phyloP scores from a whole-genome alignment of 2,113 vertebrate genomes.

The Struthidea cinerea region DNA sequence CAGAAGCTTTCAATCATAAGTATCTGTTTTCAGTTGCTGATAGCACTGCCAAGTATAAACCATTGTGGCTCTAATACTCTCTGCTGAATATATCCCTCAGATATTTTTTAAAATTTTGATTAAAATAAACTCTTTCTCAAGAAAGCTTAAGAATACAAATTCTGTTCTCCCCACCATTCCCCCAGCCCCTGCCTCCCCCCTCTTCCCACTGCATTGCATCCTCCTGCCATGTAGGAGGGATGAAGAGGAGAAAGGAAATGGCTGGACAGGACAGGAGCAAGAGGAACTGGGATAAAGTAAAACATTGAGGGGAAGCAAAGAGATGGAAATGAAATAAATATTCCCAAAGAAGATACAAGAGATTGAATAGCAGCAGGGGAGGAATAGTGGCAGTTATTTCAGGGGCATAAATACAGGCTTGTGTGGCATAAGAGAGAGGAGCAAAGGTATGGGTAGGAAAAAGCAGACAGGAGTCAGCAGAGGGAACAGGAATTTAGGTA shows the following conservation, averaged over 20 bases:
- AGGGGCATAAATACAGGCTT: rapidly evolving
- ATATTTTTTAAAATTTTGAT: not conserved
- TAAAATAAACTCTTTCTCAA: not conserved
- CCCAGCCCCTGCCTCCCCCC: rapidly evolving
- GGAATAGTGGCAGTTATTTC: not conserved
- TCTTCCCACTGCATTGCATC: not conserved
- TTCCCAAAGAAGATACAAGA: not conserved
- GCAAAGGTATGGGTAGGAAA: not conserved
- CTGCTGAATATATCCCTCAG: not conserved
- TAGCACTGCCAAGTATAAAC: not conserved
- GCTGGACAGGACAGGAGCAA: not conserved
- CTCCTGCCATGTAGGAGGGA: not conserved
- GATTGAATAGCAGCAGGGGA: not conserved
- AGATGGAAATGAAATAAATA: not conserved
- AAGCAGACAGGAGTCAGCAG: not conserved
- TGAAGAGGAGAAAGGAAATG: not conserved
- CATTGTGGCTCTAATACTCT: not conserved
- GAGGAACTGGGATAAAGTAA: not conserved
- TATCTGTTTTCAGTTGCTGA: not conserved
- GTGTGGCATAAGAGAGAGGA: not conserved
- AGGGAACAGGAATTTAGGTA: not conserved
- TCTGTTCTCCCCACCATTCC: not conserved
- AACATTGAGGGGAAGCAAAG: not conserved
- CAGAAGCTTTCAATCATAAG: conserved; percentile 21
- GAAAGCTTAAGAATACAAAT: not conserved